Evolutionary conservation across 1,140 invertebrate genomes (phyloP).

Genomic region (Lordiphosa collinella): DNA sequence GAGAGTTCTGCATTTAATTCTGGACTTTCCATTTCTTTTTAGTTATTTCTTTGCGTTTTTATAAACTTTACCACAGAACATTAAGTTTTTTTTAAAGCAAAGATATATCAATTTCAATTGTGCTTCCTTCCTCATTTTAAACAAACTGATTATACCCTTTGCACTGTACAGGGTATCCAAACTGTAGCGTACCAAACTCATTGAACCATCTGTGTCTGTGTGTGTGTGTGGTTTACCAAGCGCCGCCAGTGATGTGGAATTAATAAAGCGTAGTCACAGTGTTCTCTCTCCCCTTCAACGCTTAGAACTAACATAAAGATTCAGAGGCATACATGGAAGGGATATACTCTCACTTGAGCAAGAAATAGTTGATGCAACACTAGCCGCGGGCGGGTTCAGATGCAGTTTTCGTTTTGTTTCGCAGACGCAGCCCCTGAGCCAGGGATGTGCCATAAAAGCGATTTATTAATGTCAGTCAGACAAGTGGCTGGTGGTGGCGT

Average conservation of each 20-base stretch:
- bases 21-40: too few species aligned
- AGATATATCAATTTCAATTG: too few species aligned
- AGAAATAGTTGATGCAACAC: slow-evolving; percentile 30
- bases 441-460: slow-evolving; percentile 62
- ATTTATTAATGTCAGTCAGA: slow-evolving; percentile 77
- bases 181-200: slow-evolving; percentile 17
- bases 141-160: too few species aligned
- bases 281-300: slow-evolving; percentile 8
- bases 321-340: slow-evolving; percentile 6
- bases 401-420: slow-evolving; percentile 42
- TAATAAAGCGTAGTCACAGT: slow-evolving; percentile 56
- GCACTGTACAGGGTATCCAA: too few species aligned
- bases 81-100: too few species aligned
- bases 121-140: too few species aligned
- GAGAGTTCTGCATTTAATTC: too few species aligned
- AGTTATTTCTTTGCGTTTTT: too few species aligned
- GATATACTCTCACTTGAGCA: background rate
- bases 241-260: slow-evolving; percentile 65
- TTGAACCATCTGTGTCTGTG: slow-evolving; percentile 44
- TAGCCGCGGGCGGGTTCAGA: slow-evolving; percentile 25
- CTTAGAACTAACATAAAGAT: slow-evolving; percentile 45
- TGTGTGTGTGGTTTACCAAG: slow-evolving; percentile 11
- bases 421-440: slow-evolving; percentile 20
- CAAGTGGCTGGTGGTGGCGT: slow-evolving; percentile 59
- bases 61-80: too few species aligned